Conservation (phyloP, 2,888 invertebrate genomes). For the Pecten maximus region DNA sequence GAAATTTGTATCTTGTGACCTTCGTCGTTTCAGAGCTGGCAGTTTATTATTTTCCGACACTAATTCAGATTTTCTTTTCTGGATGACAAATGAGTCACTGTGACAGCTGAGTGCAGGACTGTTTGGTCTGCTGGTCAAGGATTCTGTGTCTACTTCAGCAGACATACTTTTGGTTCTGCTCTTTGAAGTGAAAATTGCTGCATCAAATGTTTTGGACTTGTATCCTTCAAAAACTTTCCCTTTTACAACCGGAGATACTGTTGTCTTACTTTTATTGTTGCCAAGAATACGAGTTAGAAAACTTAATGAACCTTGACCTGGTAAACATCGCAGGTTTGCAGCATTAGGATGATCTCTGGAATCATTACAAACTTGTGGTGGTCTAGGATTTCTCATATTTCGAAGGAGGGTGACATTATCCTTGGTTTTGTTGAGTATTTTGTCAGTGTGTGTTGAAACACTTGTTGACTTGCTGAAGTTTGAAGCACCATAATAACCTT, state of each 20-base stretch:
- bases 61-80: constrained; percentile 44
- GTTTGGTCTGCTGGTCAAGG: constrained; percentile 16
- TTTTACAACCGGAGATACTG: background rate
- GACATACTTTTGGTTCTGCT: background rate
- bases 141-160: background rate
- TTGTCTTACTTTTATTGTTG: background rate
- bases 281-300: background rate
- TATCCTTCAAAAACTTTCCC: constrained; percentile 13
- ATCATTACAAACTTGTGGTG: background rate
- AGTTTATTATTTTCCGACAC: background rate
- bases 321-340: background rate
- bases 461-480: background rate
- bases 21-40: background rate
- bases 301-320: background rate
- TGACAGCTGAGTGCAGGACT: constrained; percentile 48
- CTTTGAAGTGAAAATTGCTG: background rate
- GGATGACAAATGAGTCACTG: constrained; percentile 41
- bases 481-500: background rate
- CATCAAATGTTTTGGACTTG: background rate
- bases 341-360: background rate
- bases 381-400: background rate
- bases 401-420: background rate
- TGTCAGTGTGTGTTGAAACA: background rate
- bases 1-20: background rate
- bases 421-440: background rate